Evolutionary conservation across 2,113 vertebrate species (phyloP).

Genomic region (Leiothrix lutea): DNA sequence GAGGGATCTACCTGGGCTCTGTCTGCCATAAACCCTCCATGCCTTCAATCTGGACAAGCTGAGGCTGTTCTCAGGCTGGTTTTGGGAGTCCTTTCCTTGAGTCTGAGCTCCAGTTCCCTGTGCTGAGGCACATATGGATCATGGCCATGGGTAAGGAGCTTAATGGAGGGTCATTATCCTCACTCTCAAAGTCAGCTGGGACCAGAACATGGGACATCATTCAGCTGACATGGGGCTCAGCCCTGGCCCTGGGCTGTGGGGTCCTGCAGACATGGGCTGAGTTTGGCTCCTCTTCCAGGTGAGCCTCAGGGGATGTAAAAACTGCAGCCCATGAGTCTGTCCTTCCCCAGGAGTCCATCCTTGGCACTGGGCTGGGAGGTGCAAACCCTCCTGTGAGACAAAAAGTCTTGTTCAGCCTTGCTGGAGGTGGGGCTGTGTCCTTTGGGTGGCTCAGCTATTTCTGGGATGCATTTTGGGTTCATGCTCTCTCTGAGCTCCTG

Average conservation of each 20-base stretch:
- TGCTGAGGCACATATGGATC: neutral
- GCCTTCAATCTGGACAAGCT: neutral
- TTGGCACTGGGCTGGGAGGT: neutral
- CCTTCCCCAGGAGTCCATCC: neutral
- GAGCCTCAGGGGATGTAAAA: neutral
- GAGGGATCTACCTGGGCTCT: neutral
- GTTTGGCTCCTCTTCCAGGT: neutral
- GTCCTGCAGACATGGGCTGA: neutral
- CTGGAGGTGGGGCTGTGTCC: neutral
- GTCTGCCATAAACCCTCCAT: neutral
- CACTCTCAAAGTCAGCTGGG: neutral
- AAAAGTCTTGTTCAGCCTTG: neutral
- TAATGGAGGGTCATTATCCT: neutral
- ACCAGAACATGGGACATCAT: accelerated
- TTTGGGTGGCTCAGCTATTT: neutral
- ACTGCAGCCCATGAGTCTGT: neutral
- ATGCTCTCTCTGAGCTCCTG: neutral
- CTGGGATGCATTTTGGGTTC: neutral
- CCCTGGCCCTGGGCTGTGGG: neutral
- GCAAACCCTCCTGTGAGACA: neutral
- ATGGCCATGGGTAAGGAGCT: neutral
- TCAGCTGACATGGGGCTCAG: neutral
- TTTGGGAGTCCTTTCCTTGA: neutral
- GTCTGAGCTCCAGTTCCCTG: neutral
- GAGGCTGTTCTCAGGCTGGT: neutral